Evolutionary conservation across 2,888 invertebrate genomes (phyloP), one percentile per base, ranked within the genome.

Genomic region (Agriopis aurantiaria): DNA sequence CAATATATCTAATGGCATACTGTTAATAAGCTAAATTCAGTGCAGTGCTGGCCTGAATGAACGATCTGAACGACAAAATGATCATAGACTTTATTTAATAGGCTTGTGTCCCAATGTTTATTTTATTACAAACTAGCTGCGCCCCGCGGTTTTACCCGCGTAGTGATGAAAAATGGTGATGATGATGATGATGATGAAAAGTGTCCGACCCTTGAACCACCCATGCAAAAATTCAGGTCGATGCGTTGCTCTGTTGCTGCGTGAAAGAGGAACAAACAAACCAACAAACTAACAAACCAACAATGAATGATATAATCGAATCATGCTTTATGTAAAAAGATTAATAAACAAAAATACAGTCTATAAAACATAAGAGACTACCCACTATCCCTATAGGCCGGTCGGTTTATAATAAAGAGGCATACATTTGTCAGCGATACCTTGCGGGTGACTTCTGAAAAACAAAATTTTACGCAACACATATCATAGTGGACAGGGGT

Each of bases 401-500:
- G 69, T 75, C 80, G 74, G 71, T 77, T 80, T 81, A 85, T 88
- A 88, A 89, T 88, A 90, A 87, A 91, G 86, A 85, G 89, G 82
- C 84, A 82, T 81, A 82, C 89, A 92, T 92, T 92, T 92, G 93
- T 93, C 93, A 90, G 88, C 88, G 86, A 80, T 87, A 87, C 90
- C 87, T 89, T 86, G 75, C 82, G 83, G 77, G 77, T 83, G 84
- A 86, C 86, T 85, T 86, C 88, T 90, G 89, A 92, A 92, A 92
- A 93, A 93, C 93, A 93, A 90, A 91, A 93, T 93, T 93, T 93
- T 90, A 91, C 92, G 92, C 93, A 88, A 91, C 93, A 93, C 91
- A 91, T 91, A 92, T 92, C 93, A 92, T 90, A 92, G 90, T 84
- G 84, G 87, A 87, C 86, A 83, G 82, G 87, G 88, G 87, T 80